Base-by-base conservation (phyloP, 2,888 invertebrate genomes). In the Cephus spinipes region DNA sequence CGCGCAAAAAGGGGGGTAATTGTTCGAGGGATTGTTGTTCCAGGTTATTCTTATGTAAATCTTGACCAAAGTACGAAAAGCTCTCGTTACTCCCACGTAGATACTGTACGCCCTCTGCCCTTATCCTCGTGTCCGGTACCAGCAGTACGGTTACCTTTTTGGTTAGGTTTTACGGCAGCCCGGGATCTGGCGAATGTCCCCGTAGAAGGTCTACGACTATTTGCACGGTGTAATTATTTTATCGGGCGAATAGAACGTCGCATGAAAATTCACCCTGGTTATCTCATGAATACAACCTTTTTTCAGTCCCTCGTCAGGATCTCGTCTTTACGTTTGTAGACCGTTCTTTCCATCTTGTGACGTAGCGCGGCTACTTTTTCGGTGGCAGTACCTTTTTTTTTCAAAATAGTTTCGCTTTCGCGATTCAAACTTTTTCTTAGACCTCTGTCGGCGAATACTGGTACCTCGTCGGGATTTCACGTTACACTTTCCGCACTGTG, bases 1-100 rank as follows among this genome's bases (percentile, higher is more conserved):
- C 83, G 80, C 82, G 84, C 85, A 87, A 87, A 88, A 85, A 87
- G 87, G 86, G 84, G 85, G 87, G 87, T 89, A 90, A 90, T 90
- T 89, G 88, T 90, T 87, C 88, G 86, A 86, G 86, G 87, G 87
- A 89, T 90, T 89, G 89, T 89, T 90, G 88, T 89, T 87, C 85
- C 87, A 88, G 83, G 86, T 87, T 89, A 90, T 90, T 90, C 90
- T 90, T 89, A 90, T 90, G 90, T 90, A 90, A 90, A 90, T 90
- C 89, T 89, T 88, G 88, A 87, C 88, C 90, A 85, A 85, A 85
- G 84, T 84, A 83, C 77, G 76, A 55, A 55, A 55, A 55, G 9
- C 55, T 55, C 23, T 55, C 9, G 23, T 55, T 55, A 15, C 55
- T 23, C 55, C 55, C 55, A 55, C 55, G 15, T 55, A 9, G 23